A percentile compares a stretch with the other conserved stretches of the same genome.
Conservation (phyloP, 2,797 vertebrate genomes). For the Calcarius lapponicus region DNA sequence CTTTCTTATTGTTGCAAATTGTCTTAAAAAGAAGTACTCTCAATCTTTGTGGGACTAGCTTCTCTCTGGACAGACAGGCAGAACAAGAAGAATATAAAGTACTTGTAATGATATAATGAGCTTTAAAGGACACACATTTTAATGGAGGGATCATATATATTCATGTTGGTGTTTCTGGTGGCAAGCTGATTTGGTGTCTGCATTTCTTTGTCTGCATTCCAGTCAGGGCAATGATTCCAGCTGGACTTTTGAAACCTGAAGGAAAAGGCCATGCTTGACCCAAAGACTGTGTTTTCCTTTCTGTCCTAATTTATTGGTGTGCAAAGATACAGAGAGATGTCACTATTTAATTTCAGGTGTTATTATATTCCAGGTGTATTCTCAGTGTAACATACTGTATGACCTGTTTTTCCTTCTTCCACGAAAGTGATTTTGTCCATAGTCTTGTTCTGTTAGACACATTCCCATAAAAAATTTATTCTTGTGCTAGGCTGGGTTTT, state of each 20-base stretch:
- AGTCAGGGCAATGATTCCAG: background rate
- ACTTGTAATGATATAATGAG: background rate
- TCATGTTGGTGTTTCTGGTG: background rate
- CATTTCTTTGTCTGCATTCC: background rate
- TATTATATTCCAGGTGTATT: background rate
- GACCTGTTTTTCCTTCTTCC: background rate
- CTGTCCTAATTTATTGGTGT: background rate
- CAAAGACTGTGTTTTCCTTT: background rate
- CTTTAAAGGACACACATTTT: background rate
- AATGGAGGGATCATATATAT: background rate
- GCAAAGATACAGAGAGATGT: background rate
- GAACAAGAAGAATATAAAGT: background rate
- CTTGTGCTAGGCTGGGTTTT: background rate
- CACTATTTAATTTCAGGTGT: background rate
- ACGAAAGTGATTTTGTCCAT: background rate
- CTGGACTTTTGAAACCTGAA: background rate
- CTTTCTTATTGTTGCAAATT: background rate
- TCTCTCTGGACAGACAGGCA: background rate
- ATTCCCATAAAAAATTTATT: background rate
- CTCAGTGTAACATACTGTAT: background rate
- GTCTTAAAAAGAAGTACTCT: background rate
- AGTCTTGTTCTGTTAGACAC: background rate
- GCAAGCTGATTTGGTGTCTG: background rate
- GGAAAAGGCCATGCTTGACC: background rate
- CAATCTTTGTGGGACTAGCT: background rate